These are phyloP conservation scores for Aphaenogaster rudis DNA, from an alignment of 1,140 invertebrate species.

Conservation along the genomic window DNA sequence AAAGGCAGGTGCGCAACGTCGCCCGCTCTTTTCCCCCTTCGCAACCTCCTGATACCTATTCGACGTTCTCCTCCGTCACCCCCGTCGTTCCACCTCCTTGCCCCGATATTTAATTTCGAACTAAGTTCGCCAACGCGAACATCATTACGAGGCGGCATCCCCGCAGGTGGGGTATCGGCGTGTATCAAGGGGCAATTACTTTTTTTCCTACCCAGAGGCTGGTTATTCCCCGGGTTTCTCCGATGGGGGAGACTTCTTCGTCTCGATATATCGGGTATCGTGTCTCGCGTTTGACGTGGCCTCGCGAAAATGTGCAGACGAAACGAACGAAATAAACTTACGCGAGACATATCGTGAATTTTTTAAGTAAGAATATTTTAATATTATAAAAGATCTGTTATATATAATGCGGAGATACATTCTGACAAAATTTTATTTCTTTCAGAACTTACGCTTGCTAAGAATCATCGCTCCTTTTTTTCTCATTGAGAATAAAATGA, in stretches of 20 bases:
- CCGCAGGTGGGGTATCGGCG: conserved; percentile 79
- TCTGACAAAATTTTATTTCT: conserved; percentile 3
- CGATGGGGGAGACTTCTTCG: conserved; percentile 36
- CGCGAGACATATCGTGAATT: not conserved
- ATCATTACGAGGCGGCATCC: conserved; percentile 76
- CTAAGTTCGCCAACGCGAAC: conserved; percentile 80
- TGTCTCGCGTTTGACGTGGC: conserved; percentile 24
- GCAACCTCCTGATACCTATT: conserved; percentile 63
- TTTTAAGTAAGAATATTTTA: not conserved
- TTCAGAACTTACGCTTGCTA: not conserved
- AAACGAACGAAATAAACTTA: not conserved
- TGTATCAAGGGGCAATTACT: conserved; percentile 80
- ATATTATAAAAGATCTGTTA: not conserved
- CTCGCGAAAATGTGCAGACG: conserved; percentile 1
- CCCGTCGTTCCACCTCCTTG: conserved; percentile 45
- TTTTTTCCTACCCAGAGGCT: conserved; percentile 75
- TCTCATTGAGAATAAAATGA: not conserved
- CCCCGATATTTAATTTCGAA: conserved; percentile 85
- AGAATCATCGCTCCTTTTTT: not conserved
- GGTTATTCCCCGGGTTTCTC: conserved; percentile 40
- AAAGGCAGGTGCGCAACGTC: conserved; percentile 73
- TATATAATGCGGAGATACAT: not conserved
- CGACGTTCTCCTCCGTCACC: conserved; percentile 49
- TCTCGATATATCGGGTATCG: conserved; percentile 61
- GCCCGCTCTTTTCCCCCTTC: conserved; percentile 26